Conservation (phyloP, 2,797 vertebrate genomes). For the Zalophus californianus region DNA sequence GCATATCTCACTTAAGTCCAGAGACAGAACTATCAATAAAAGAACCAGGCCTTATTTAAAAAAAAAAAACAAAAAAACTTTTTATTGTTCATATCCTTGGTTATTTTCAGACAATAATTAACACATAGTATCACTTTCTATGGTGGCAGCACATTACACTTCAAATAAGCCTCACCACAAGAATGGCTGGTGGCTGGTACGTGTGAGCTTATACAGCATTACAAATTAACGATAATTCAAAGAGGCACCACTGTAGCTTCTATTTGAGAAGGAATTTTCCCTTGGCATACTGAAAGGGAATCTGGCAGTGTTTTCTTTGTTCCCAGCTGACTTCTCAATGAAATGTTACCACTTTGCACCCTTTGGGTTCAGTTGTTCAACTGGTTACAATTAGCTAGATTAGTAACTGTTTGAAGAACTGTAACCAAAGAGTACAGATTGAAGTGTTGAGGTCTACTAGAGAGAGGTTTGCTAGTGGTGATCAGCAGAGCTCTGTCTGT, state of each 20-base stretch:
- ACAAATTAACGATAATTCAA: neutral
- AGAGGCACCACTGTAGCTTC: neutral
- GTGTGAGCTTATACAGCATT: neutral
- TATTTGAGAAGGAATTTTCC: constrained; percentile 17
- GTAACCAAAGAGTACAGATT: constrained; percentile 82
- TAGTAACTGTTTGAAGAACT: constrained; percentile 83
- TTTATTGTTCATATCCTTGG: constrained; percentile 54
- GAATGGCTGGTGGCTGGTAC: neutral
- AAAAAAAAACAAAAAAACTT: neutral
- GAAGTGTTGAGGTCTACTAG: constrained; percentile 51
- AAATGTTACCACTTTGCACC: constrained; percentile 79
- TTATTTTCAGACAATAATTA: constrained; percentile 44
- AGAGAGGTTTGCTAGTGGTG: constrained; percentile 52
- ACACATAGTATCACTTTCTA: neutral
- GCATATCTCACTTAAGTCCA: neutral
- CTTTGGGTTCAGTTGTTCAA: constrained; percentile 82
- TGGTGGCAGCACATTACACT: neutral
- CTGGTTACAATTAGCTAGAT: constrained; percentile 80
- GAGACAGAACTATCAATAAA: constrained; percentile 12
- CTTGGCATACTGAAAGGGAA: constrained; percentile 24
- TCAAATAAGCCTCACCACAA: constrained; percentile 27
- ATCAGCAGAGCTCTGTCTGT: constrained; percentile 63
- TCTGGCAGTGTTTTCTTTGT: constrained; percentile 45
- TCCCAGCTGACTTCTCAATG: constrained; percentile 63
- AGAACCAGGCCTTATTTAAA: neutral